Conservation (phyloP, 1,140 invertebrate species). For the Drosophila oshimai region DNA sequence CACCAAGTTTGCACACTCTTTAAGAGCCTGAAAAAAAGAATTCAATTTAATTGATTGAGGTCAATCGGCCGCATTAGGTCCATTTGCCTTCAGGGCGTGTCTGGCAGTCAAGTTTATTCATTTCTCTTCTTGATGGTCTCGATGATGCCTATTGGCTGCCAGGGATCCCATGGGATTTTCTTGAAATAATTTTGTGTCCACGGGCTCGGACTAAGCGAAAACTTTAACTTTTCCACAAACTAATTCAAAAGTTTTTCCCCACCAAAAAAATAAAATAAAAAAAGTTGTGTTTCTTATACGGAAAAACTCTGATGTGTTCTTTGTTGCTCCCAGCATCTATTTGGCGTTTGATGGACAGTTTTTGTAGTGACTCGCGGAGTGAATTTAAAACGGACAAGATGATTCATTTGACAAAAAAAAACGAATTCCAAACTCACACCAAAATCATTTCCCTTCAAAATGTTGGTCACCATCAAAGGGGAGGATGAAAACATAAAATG, state of each 20-base stretch:
- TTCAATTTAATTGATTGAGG: conserved; percentile 65
- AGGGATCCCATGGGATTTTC: background rate
- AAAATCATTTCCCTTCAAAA: background rate
- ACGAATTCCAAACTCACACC: background rate
- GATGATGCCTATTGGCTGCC: background rate
- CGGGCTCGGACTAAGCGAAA: conserved; percentile 2
- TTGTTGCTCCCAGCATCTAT: conserved; percentile 26
- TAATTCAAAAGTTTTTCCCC: conserved; percentile 52
- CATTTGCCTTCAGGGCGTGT: background rate
- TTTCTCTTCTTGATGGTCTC: conserved; percentile 11
- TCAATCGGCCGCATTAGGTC: background rate
- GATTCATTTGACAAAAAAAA: background rate
- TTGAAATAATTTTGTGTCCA: background rate
- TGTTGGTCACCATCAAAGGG: background rate
- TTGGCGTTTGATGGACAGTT: conserved; percentile 21
- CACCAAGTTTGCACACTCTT: background rate
- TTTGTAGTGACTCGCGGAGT: conserved; percentile 29
- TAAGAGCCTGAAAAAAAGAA: conserved; percentile 18
- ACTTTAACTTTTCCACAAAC: conserved; percentile 23
- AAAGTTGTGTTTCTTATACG: conserved; percentile 17
- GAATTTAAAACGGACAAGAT: conserved; percentile 1
- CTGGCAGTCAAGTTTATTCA: conserved; percentile 16
- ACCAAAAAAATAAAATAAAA: conserved; percentile 2
- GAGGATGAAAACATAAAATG: conserved; percentile 7
- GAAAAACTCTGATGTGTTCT: background rate